Base-by-base conservation (phyloP, 2,797 vertebrate species). In the Lacerta viridis region DNA sequence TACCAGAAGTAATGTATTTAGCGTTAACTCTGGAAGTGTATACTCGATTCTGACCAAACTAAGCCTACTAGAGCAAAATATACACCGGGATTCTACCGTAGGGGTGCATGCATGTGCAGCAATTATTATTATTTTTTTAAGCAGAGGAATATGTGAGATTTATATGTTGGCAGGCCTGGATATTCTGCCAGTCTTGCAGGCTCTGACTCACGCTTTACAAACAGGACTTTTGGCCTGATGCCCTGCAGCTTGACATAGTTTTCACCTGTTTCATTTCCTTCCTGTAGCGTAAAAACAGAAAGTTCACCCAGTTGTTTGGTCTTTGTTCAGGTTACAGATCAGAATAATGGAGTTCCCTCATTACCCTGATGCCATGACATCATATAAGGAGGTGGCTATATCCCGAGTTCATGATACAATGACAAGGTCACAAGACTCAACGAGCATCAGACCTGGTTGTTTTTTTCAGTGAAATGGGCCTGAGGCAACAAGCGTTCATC, bases 221-320 rank as follows among this genome's bases (percentile, higher is more conserved):
- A 68, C 5, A 27, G 41, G 75, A 4, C 2, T 77, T 11, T 25
- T 80, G 78, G 39, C 39, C n/a, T n/a, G 61, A 17, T 43, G 84
- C 64, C 25, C 43, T 69, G 61, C 7, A 36, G 75, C 18, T 41
- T 85, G 41, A 50, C n/a, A 76, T 33, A 50, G 11, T 25, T 20
- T 78, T 27, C 2, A 39, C 46, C 75, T 25, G 2, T 61, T 74
- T 69, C 46, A 82, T 46, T 43, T 33, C 59, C 86, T 90, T 91
- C 76, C 83, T 29, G 29, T 71, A 85, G 84, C 72, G 72, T 36
- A 27, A 80, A 88, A 89, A 78, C 74, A 41, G 33, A 36, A 78
- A 69, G 41, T 59, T 55, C 86, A 50, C 83, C 76, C 80, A 77
- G 85, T 61, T 74, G 75, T 43, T 23, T 39, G 5, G 0, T 68